Percentiles rank a stretch among this genome's conserved stretches.
Conservation (phyloP, 2,888 invertebrate genomes). For the Aphodius granarius region DNA sequence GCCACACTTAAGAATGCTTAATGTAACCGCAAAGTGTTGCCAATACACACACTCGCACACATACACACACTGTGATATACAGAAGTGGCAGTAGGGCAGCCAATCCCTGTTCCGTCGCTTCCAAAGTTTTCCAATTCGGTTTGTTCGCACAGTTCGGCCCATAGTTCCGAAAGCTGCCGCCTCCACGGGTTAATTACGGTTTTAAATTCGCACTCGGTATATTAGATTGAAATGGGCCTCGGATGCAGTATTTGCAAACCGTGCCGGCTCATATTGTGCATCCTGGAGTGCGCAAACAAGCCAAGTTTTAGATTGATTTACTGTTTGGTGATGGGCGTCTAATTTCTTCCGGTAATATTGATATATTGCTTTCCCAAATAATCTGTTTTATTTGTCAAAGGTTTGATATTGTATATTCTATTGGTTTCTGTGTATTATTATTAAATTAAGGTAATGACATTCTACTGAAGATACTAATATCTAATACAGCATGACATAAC, state of each 20-base stretch:
- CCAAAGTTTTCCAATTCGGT: not conserved
- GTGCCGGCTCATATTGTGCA: not conserved
- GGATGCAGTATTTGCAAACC: not conserved
- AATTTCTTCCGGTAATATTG: not conserved
- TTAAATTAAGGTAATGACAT: no score
- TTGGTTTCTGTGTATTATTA: no score
- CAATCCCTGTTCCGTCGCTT: not conserved
- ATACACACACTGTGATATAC: not conserved
- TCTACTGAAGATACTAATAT: no score
- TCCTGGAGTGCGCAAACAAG: not conserved
- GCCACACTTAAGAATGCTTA: not conserved
- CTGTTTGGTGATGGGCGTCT: not conserved
- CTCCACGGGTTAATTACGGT: not conserved
- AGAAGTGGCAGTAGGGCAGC: not conserved
- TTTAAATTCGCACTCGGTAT: not conserved
- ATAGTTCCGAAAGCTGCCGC: not conserved
- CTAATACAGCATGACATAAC: no score
- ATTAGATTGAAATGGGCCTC: not conserved
- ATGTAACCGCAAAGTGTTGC: not conserved
- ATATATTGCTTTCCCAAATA: not conserved
- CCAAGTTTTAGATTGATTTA: not conserved
- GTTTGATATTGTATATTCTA: no score
- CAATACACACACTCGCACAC: not conserved
- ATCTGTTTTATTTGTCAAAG: no score
- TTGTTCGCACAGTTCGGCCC: not conserved